Evolutionary conservation across 2,797 vertebrate species (phyloP).

Genomic region (Alcedo atthis): DNA sequence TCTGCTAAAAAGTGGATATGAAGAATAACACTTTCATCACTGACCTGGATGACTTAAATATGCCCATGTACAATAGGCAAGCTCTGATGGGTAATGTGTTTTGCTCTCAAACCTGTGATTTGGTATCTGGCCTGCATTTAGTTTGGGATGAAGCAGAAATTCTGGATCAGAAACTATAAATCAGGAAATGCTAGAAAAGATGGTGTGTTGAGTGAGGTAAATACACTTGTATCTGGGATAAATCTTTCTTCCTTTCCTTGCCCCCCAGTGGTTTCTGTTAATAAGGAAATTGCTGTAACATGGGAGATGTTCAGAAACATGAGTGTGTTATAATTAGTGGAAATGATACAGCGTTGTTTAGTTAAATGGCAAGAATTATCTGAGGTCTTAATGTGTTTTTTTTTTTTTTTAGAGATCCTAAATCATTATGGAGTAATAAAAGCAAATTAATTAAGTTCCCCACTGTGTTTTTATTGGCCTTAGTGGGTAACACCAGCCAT

Average conservation of each 20-base stretch:
- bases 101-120: not conserved
- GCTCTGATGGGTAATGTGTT: not conserved
- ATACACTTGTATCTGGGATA: not conserved
- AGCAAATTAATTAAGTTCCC: slow-evolving; percentile 46
- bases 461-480: slow-evolving; percentile 25
- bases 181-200: slow-evolving; percentile 29
- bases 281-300: not conserved
- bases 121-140: slow-evolving; percentile 8
- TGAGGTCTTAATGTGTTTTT: not conserved
- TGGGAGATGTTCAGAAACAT: not conserved
- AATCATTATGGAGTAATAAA: slow-evolving; percentile 21
- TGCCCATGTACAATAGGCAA: not conserved
- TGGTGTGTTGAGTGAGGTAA: not conserved
- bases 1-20: not conserved
- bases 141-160: slow-evolving; percentile 16
- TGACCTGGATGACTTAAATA: not conserved
- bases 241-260: not conserved
- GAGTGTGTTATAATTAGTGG: not conserved
- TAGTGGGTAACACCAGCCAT: not conserved
- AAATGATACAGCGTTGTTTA: not conserved
- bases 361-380: not conserved
- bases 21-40: not conserved
- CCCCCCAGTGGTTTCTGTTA: not conserved
- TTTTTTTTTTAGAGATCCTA: not conserved
- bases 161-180: slow-evolving; percentile 24